Base-by-base conservation (phyloP, 2,797 vertebrate species). In the Syndactyla subalaris region DNA sequence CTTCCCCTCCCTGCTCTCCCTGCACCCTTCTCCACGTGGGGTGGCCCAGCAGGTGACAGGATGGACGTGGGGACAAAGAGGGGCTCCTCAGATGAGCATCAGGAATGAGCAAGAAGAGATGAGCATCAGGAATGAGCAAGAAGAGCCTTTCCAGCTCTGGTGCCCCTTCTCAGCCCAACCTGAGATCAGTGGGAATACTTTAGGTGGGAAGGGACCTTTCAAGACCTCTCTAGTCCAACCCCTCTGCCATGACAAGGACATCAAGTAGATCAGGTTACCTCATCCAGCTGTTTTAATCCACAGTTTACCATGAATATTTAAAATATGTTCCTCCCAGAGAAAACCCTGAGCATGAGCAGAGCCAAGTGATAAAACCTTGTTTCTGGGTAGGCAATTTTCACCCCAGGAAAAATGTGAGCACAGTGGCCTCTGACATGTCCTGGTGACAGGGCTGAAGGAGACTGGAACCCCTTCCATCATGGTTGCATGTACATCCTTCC, bases 391-490 rank as follows among this genome's bases (percentile, higher is more conserved):
- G 4, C 0, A 39, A 17, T 59, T 46, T 32, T 52, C 54, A 9
- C 9, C 23, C 5, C 7, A 4, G 39, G 59, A 65, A 38, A 71
- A 38, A 22, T 3, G 6, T 39, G 46, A 54, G 39, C 39, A 48
- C 38, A 8, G 2, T 2, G 1, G n/a, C 16, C 6, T 10, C 43
- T 4, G 2, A 10, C 17, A 2, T 20, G 32, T 5, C 17, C 16
- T 74, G 45, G 43, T 3, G 12, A 61, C 13, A 21, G 59, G 71
- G 22, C 22, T 66, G 79, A 49, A 41, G 41, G 70, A 49, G 22
- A 2, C 6, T 57, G 15, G 27, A 52, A 63, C 38, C 9, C 9
- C 20, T 65, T 82, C n/a, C 10, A 4, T 30, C 0, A 0, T 30
- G 32, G 14, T 8, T 52, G 11, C 4, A 4, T 8, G 19, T 36